Conservation (phyloP, 2,113 vertebrate species). For the Protobothrops mucrosquamatus region DNA sequence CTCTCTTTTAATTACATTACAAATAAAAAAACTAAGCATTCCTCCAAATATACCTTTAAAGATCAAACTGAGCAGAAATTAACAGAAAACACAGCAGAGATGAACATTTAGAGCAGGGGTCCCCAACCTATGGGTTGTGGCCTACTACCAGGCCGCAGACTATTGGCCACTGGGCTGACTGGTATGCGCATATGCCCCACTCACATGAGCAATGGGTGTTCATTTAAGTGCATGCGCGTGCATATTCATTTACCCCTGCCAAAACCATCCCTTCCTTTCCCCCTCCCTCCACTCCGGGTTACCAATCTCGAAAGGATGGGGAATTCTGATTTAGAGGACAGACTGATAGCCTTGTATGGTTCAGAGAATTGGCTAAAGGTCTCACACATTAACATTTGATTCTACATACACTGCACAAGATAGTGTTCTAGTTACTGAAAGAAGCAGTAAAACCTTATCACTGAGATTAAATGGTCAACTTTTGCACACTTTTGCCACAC, state of each 20-base stretch:
- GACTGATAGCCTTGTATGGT: background rate
- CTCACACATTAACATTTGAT: background rate
- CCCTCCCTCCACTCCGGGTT: too few species aligned
- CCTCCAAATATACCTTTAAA: background rate
- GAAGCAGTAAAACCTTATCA: background rate
- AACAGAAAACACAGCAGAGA: background rate
- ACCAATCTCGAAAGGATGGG: too few species aligned
- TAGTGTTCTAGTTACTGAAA: background rate
- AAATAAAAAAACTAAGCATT: background rate
- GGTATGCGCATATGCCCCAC: too few species aligned
- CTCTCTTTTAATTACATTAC: background rate
- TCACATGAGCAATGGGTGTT: too few species aligned
- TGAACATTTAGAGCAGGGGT: background rate
- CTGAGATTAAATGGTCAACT: background rate
- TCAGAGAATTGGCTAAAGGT: background rate
- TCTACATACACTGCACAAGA: background rate
- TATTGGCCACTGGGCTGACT: too few species aligned
- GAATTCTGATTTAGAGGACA: background rate
- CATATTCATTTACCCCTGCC: too few species aligned
- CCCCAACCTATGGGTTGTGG: too few species aligned
- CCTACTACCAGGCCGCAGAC: too few species aligned
- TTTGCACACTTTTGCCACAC: slow-evolving; percentile 23
- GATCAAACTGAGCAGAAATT: background rate
- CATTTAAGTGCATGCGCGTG: too few species aligned
- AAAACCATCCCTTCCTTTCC: too few species aligned